Conservation (phyloP, 1,140 invertebrate species). For the Drosophila nigrodunni region DNA sequence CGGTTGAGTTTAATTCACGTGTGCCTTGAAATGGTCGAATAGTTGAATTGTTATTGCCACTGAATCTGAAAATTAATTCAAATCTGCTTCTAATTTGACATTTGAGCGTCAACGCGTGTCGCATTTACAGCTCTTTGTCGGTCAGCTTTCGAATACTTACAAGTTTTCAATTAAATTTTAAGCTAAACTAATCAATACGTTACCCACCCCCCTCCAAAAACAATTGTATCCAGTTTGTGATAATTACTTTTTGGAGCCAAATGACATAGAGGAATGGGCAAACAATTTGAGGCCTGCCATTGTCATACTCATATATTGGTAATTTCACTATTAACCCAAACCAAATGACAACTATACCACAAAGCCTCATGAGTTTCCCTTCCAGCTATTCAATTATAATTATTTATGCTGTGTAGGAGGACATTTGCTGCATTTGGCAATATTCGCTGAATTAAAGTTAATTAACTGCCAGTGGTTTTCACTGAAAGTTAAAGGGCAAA, state of each 20-base stretch:
- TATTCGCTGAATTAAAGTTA: constrained; percentile 51
- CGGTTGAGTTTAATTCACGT: constrained; percentile 36
- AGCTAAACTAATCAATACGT: constrained; percentile 43
- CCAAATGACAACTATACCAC: constrained; percentile 20
- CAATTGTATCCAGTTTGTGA: constrained; percentile 36
- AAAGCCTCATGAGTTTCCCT: constrained; percentile 7
- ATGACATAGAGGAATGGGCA: constrained; percentile 19
- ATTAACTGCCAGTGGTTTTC: constrained; percentile 49
- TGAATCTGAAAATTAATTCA: constrained; percentile 1
- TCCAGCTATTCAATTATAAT: constrained; percentile 31
- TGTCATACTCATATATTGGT: constrained; percentile 38
- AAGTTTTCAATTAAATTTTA: constrained; percentile 56
- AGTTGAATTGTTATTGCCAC: constrained; percentile 30
- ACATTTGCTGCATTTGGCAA: constrained; percentile 36
- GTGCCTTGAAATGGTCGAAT: constrained; percentile 23
- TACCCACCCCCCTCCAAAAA: neutral
- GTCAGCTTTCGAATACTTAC: constrained; percentile 17
- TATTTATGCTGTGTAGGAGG: constrained; percentile 44
- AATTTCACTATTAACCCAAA: constrained; percentile 48
- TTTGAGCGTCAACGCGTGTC: constrained; percentile 50
- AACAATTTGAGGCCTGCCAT: constrained; percentile 11
- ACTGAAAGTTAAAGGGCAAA: neutral
- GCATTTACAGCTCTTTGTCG: constrained; percentile 24
- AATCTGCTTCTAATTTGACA: constrained; percentile 41
- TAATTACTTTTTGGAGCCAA: constrained; percentile 68